A percentile compares a stretch with the other conserved stretches of the same genome.
Conservation (phyloP, 2,113 vertebrate species). For the Oryzias javanicus region DNA sequence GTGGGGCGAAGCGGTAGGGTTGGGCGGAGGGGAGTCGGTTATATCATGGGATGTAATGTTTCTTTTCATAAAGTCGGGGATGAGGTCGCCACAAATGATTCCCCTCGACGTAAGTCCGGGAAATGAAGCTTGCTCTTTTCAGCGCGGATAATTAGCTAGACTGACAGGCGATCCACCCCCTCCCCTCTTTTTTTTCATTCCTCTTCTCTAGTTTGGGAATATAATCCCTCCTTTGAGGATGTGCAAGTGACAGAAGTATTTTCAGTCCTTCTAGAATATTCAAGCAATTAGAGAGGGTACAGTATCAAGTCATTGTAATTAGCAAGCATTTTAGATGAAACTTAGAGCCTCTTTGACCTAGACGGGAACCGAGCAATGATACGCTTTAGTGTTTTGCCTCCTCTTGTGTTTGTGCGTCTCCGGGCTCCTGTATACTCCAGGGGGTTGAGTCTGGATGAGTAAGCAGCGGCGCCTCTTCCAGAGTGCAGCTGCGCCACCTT, state of each 20-base stretch:
- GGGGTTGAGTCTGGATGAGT: constrained; percentile 61
- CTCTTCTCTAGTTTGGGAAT: constrained; percentile 55
- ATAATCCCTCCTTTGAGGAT: constrained; percentile 73
- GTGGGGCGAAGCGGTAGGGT: background rate
- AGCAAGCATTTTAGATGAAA: constrained; percentile 56
- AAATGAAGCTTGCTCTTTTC: constrained; percentile 75
- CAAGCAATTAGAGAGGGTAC: constrained; percentile 62
- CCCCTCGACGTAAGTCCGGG: constrained; percentile 66
- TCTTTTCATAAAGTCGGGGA: constrained; percentile 71
- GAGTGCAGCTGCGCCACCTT: constrained; percentile 34
- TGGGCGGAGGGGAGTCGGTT: background rate
- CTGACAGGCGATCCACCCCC: constrained; percentile 67
- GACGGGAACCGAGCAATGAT: constrained; percentile 16
- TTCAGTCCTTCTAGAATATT: constrained; percentile 60
- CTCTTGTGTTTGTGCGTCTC: constrained; percentile 11
- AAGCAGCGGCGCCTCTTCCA: constrained; percentile 41
- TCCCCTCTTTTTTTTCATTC: constrained; percentile 10
- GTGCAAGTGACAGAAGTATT: constrained; percentile 48
- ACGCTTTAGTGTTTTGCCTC: constrained; percentile 5
- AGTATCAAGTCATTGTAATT: constrained; percentile 69
- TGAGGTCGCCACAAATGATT: constrained; percentile 74
- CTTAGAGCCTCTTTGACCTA: constrained; percentile 61
- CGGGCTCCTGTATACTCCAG: constrained; percentile 11
- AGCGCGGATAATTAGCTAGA: constrained; percentile 71
- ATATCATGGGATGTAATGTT: constrained; percentile 66